These are phyloP conservation scores for Drosophila anomalata DNA, from an alignment of 2,888 invertebrate genomes.

Conservation along the genomic window DNA sequence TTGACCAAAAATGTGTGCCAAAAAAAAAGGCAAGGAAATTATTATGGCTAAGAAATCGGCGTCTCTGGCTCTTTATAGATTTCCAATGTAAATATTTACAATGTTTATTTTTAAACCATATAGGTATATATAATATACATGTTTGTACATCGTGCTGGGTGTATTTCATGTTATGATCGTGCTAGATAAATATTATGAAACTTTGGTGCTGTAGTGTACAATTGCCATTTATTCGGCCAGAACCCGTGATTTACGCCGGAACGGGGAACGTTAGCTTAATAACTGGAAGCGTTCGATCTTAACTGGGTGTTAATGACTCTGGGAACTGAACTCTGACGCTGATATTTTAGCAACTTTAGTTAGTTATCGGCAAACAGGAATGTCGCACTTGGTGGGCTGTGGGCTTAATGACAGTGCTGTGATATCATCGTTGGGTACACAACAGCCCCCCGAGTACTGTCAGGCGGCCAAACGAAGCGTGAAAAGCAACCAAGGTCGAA, in stretches of 20 bases:
- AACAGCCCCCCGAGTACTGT: not conserved
- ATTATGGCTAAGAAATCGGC: conserved; percentile 35
- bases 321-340: conserved; percentile 31
- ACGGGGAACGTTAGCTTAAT: not conserved
- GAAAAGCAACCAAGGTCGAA: conserved; percentile 46
- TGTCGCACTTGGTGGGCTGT: conserved; percentile 28
- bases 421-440: conserved; percentile 40
- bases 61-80: conserved; percentile 38
- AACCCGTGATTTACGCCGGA: conserved; percentile 37
- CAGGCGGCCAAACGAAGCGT: conserved; percentile 64
- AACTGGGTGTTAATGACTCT: conserved; percentile 45
- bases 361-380: conserved; percentile 44
- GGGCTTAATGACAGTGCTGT: conserved; percentile 24
- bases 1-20: conserved; percentile 31
- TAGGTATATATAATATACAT: conserved; percentile 37
- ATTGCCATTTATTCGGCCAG: conserved; percentile 5
- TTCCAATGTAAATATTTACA: conserved; percentile 74
- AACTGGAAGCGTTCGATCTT: conserved; percentile 6
- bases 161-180: conserved; percentile 44
- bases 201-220: conserved; percentile 7
- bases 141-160: conserved; percentile 4
- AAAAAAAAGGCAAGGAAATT: conserved; percentile 25
- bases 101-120: conserved; percentile 66
- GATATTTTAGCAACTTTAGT: conserved; percentile 35
- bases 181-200: conserved; percentile 71